Percentiles rank a stretch among this genome's conserved stretches.
Conservation (phyloP, 2,113 vertebrate species). For the Osmerus mordax region DNA sequence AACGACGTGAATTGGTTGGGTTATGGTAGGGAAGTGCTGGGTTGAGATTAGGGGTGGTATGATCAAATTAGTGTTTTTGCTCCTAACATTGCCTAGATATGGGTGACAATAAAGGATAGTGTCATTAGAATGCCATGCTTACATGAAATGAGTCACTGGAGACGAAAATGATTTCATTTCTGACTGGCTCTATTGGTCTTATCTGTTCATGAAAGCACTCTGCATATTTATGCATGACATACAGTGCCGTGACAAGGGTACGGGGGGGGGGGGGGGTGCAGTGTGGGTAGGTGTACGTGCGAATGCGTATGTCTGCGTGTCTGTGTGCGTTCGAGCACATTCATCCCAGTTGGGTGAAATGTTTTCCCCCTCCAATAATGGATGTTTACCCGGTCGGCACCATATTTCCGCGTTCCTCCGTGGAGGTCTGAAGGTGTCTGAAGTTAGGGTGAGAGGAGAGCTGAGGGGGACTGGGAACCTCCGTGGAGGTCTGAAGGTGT, state of each 20-base stretch:
- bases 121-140: constrained; percentile 36
- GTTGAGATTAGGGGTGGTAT: constrained; percentile 17
- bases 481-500: constrained; percentile 47
- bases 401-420: constrained; percentile 26
- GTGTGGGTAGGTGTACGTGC: not conserved
- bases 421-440: constrained; percentile 48
- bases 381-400: constrained; percentile 44
- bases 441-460: constrained; percentile 48
- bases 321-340: constrained; percentile 24
- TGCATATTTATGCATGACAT: constrained; percentile 41
- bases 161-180: constrained; percentile 45
- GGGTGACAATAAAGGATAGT: constrained; percentile 29
- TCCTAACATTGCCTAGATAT: constrained; percentile 28
- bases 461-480: constrained; percentile 31
- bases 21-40: constrained; percentile 2
- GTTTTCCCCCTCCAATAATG: constrained; percentile 33
- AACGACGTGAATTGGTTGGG: not conserved
- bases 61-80: constrained; percentile 21
- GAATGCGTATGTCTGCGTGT: not conserved
- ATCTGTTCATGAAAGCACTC: constrained; percentile 43
- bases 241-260: constrained; percentile 22
- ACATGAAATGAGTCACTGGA: constrained; percentile 24
- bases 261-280: not conserved
- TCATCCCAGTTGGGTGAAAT: constrained; percentile 11
- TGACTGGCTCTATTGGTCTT: constrained; percentile 33